Conservation (phyloP, 2,888 invertebrate genomes). For the Acronicta leporina region DNA sequence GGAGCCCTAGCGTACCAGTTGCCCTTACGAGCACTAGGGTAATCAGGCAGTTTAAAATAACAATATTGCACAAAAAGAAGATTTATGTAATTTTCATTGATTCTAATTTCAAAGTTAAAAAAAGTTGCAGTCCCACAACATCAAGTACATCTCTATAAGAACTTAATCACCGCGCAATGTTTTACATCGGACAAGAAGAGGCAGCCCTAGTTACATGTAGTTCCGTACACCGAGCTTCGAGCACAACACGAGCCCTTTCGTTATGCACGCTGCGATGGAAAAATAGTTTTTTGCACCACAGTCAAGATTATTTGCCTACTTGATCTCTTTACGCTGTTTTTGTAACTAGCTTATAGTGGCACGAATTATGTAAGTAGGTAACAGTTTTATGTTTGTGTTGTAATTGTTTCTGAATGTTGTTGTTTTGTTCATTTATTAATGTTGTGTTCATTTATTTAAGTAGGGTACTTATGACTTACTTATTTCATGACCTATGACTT, state of each 20-base stretch:
- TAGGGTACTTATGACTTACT: too few relatives aligned
- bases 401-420: constrained; percentile 4
- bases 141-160: neutral
- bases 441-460: too few relatives aligned
- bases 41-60: too few relatives aligned
- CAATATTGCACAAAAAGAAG: too few relatives aligned
- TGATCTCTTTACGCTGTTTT: constrained; percentile 49
- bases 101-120: too few relatives aligned
- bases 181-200: constrained; percentile 3
- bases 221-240: constrained; percentile 65
- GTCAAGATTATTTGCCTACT: constrained; percentile 59
- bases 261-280: constrained; percentile 69
- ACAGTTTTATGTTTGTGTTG: constrained; percentile 25
- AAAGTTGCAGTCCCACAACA: too few relatives aligned
- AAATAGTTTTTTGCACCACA: constrained; percentile 58
- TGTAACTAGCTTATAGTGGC: constrained; percentile 25
- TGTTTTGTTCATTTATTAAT: too few relatives aligned
- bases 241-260: constrained; percentile 72
- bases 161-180: neutral
- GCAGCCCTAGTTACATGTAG: constrained; percentile 57
- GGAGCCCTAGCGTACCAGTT: too few relatives aligned
- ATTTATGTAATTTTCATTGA: too few relatives aligned
- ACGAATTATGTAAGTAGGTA: constrained; percentile 20
- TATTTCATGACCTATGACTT: too few relatives aligned
- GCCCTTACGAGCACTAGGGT: too few relatives aligned